phyloP scores from a whole-genome alignment of 2,113 vertebrate species.

The Taxidea taxus region DNA sequence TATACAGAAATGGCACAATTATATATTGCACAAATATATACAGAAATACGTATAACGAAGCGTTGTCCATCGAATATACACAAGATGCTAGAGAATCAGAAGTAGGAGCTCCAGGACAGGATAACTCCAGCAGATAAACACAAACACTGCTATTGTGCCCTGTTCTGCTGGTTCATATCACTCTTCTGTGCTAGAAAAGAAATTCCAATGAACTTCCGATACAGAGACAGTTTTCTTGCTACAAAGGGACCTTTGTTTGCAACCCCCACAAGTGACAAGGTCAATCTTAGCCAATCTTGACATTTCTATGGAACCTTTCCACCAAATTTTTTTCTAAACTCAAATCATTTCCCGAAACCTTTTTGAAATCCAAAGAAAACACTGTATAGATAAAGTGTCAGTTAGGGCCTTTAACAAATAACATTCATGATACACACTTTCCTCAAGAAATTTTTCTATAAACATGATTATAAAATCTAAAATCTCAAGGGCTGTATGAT shows the following conservation, averaged over 20 bases:
- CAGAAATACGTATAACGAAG: background rate
- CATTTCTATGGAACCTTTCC: slow-evolving; percentile 66
- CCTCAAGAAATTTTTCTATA: slow-evolving; percentile 32
- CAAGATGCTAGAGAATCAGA: background rate
- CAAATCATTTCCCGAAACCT: slow-evolving; percentile 65
- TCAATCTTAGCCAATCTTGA: slow-evolving; percentile 65
- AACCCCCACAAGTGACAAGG: slow-evolving; percentile 67
- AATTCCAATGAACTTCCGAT: slow-evolving; percentile 72
- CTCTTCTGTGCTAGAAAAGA: slow-evolving; percentile 50
- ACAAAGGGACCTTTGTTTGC: slow-evolving; percentile 82
- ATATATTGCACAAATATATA: background rate
- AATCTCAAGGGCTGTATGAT: background rate
- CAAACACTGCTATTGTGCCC: slow-evolving; percentile 30
- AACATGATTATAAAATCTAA: slow-evolving; percentile 8
- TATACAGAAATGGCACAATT: background rate
- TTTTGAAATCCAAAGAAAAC: slow-evolving; percentile 71
- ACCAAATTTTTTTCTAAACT: slow-evolving; percentile 27
- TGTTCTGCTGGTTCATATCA: background rate
- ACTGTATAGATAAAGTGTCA: slow-evolving; percentile 52
- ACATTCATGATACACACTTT: slow-evolving; percentile 5
- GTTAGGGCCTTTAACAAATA: slow-evolving; percentile 31
- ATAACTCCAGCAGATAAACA: background rate
- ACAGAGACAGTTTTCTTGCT: slow-evolving; percentile 65
- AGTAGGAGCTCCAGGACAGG: background rate
- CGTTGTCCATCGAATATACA: background rate